Base-by-base conservation (phyloP, 2,113 vertebrate species). In the Leptosomus discolor region DNA sequence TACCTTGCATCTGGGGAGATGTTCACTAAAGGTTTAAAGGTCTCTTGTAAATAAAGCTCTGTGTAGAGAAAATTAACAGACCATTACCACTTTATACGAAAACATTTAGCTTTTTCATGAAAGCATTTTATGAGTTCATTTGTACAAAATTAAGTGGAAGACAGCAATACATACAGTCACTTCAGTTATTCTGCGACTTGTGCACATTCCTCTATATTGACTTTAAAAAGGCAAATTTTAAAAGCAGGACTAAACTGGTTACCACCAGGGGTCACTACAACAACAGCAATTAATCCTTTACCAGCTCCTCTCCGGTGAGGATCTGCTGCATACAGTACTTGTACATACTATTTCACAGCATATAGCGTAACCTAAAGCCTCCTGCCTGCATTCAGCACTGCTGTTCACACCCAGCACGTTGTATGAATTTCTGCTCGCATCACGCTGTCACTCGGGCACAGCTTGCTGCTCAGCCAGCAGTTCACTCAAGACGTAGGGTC, bases 21-120 rank as follows among this genome's bases (percentile, higher is more conserved):
- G 98, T 99, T 99, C 97, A 99, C 99, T 98, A 99, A 99, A 96
- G 99, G 99, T 94, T 99, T 99, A 98, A 99, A 99, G 18, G 99
- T 99, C 98, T 99, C 99, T 98, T 99, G 99, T 97, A 99, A 99
- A 98, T 99, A 99, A 85, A 99, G 98, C 97, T 99, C 99, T 99
- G 98, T 51, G 92, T 73, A 86, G 34, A 92, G 93, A 97, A 91
- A 97, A 96, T 92, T 89, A 96, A 95, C 3, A 96, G 22, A 53
- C 17, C 60, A 23, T 98, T 92, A 98, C 27, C 77, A 74, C 57
- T 54, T 89, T 43, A 90, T 60, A 71, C 4, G 4, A 51, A 89
- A 53, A 64, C 29, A 48, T 83, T n/a, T 15, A 57, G 6, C 15
- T 37, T 61, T 85, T n/a, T 69, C 3, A 79, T 53, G 26, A 90